Conservation (phyloP, 1,140 invertebrate species). For the Portunus trituberculatus region DNA sequence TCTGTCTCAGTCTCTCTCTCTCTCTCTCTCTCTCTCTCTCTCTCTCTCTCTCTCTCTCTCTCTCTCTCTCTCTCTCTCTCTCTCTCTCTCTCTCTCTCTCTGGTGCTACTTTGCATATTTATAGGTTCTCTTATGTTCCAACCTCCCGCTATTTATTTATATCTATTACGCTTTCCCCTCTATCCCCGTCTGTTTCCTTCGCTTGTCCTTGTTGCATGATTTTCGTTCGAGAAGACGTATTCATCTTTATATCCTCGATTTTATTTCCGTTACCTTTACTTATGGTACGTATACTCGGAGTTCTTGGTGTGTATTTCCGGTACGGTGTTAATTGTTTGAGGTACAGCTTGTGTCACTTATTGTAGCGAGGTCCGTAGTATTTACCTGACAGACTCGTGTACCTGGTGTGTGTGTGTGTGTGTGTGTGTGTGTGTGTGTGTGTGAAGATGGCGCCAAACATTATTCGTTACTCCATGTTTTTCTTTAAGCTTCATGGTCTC, state of each 20-base stretch:
- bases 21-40: constrained; percentile 20
- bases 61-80: neutral
- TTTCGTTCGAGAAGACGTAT: neutral
- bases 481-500: no score
- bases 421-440: no score
- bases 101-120: neutral
- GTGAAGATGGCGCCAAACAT: no score
- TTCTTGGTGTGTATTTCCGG: no score
- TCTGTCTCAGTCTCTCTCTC: neutral
- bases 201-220: neutral
- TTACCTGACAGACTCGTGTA: no score
- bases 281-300: no score
- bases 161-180: neutral
- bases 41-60: constrained; percentile 11
- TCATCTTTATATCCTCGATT: neutral
- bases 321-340: no score
- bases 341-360: no score
- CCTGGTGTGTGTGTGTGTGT: no score
- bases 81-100: no score
- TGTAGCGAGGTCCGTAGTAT: no score
- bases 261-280: neutral
- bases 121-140: neutral
- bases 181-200: neutral
- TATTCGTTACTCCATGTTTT: no score
- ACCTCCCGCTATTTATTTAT: neutral